Base-by-base conservation (phyloP, 2,888 invertebrate genomes). In the Drosophila pegasa region DNA sequence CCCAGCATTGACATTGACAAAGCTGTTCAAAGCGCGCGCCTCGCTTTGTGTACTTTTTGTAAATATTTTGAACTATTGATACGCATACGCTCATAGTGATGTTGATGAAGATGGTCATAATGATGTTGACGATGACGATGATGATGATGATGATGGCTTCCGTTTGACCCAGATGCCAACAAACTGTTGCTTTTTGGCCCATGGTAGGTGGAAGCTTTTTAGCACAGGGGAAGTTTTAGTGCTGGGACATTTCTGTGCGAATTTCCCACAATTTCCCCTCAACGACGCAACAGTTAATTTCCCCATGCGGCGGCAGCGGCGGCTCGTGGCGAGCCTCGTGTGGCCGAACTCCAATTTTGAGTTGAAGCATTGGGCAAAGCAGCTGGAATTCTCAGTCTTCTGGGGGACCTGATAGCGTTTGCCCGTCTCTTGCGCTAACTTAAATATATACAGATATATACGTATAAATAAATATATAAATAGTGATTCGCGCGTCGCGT, bases 351-450 rank as follows among this genome's bases (percentile, higher is more conserved):
- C 70, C 71, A 68, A 20, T 64, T 72, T 80, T 64, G 71, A 73
- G 78, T 80, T 72, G 52, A 54, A 56, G 27, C 61, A 38, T 55
- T 59, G 45, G 56, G 60, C 47, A 25, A 62, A 38, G 9, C 60
- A 58, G 52, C 50, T 48, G 29, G 66, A 63, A 25, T 29, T 25
- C 25, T 63, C 60, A 84, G 84, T 84, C 84, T 84, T 87, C 70
- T 87, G 75, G 76, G 79, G 88, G 89, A 85, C 85, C 89, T 89
- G 76, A 75, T 57, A 85, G 87, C 63, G 88, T 81, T 67, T 74
- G 70, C 82, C 78, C 75, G 87, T 78, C 65, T 48, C 51, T 74
- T 57, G 59, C 52, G 58, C 67, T 56, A 37, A 37, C 31, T 29
- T 47, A 41, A 50, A 54, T 10, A 50, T 9, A 59, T 9, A 41